Evolutionary conservation across 2,797 vertebrate genomes (phyloP).

Genomic region (Mormyrops attenuatus): DNA sequence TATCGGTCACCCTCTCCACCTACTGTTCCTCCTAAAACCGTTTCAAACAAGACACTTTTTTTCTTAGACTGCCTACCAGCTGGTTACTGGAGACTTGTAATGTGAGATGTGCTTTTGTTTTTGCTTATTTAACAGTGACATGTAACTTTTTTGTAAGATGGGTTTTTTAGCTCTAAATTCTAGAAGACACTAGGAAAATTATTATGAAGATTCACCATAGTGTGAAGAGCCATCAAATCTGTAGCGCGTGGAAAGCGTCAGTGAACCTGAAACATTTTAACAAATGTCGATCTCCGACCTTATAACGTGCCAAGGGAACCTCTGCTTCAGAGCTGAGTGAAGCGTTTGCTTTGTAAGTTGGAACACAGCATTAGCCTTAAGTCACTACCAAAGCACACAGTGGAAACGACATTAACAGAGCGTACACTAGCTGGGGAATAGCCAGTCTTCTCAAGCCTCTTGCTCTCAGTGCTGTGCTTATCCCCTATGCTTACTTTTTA

Average conservation of each 20-base stretch:
- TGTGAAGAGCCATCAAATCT: background rate
- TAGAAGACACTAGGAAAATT: background rate
- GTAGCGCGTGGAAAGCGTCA: background rate
- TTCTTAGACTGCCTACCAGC: conserved; percentile 65
- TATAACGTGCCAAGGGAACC: background rate
- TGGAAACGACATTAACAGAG: background rate
- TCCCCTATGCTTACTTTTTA: background rate
- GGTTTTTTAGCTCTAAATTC: conserved; percentile 14
- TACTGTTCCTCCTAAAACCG: conserved; percentile 42
- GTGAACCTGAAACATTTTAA: background rate
- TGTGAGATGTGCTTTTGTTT: conserved; percentile 30
- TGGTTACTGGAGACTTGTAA: conserved; percentile 69
- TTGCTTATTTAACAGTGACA: conserved; percentile 26
- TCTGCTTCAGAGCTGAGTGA: background rate
- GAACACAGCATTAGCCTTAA: background rate
- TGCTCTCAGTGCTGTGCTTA: background rate
- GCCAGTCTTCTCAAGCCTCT: background rate
- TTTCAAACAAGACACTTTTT: background rate
- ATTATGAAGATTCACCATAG: background rate
- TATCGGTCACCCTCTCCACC: conserved; percentile 25
- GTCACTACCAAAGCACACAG: background rate
- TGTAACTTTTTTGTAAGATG: conserved; percentile 18
- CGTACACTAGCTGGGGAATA: background rate
- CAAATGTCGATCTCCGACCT: background rate
- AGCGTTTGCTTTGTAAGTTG: background rate